Evolutionary conservation across 2,797 vertebrate species (phyloP), one percentile per base, ranked within the genome.

Genomic region (Ctenopoma kingsleyae): DNA sequence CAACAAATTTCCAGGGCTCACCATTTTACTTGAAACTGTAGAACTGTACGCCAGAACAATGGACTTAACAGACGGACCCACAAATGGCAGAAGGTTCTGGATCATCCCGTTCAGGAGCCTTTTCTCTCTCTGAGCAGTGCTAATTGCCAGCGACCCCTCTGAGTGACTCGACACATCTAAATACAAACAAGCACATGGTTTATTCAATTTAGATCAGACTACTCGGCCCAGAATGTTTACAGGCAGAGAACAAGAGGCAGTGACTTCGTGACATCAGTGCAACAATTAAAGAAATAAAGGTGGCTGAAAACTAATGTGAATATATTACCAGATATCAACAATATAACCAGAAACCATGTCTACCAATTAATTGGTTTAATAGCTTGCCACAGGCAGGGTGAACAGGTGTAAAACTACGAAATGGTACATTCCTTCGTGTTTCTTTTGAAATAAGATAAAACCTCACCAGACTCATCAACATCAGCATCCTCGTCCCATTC

Each of bases 401-500:
- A 49, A 16, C 2, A 55, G 27, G 30, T 36, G 15, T 66, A 1
- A 36, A 67, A 25, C 40, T n/a, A 38, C n/a, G 22, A 19, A 23
- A 36, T 13, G 6, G 10, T 11, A 49, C 4, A 17, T 22, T 43
- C 19, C 17, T 20, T 7, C 22, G 11, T 2, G 0, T 50, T 58
- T 70, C 8, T 23, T 12, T 46, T 36, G 17, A 2, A 22, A 32
- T 20, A 17, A 5, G 25, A 58, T 17, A 19, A 71, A 40, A 41
- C 6, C 79, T 89, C 83, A 99, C 98, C 98, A 38, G 98, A 97
- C 83, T 99, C 98, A 72, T 99, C 98, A 55, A 98, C 94, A 65
- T 99, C 98, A 0, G 98, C 98, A 53, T 99, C 98, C 90, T 99
- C 98, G 51, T 99, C 98, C 96, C 96, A 97, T 41, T 98, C 94